These are phyloP conservation scores for Spilarctia lutea DNA, from an alignment of 2,888 invertebrate genomes.

Conservation along the genomic window DNA sequence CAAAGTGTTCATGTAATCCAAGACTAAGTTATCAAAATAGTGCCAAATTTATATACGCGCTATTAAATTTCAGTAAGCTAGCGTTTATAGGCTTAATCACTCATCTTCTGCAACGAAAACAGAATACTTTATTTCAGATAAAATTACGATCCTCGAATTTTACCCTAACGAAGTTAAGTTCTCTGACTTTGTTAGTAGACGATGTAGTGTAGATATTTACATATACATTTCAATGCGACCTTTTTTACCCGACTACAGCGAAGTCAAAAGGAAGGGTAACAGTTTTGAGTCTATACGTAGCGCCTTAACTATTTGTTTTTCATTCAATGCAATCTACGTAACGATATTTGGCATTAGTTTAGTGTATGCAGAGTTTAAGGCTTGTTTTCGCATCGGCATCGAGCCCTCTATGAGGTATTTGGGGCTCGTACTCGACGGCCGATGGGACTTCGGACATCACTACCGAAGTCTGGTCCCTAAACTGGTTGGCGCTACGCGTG, in stretches of 20 bases:
- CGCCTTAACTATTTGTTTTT: too few species aligned
- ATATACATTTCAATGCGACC: background rate
- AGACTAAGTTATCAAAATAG: conserved; percentile 4
- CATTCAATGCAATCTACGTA: too few species aligned
- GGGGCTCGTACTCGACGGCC: too few species aligned
- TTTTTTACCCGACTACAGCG: background rate
- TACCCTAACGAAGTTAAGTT: background rate
- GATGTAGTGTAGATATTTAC: background rate
- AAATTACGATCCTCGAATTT: background rate
- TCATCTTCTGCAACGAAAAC: conserved; percentile 8
- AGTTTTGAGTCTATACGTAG: too few species aligned
- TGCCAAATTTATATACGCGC: background rate
- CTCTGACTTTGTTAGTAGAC: background rate
- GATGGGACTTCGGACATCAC: too few species aligned
- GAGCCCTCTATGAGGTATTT: too few species aligned
- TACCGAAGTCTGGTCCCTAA: too few species aligned
- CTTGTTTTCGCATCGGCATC: too few species aligned
- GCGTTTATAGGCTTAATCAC: conserved; percentile 1
- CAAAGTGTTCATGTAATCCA: conserved; percentile 4
- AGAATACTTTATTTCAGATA: conserved; percentile 1
- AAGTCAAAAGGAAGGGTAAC: too few species aligned
- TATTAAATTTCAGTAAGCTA: background rate
- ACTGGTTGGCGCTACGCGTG: too few species aligned
- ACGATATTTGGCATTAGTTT: too few species aligned
- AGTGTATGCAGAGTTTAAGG: too few species aligned